These are phyloP conservation scores for Macquaria australasica DNA, from an alignment of 2,113 vertebrate species.

Conservation along the genomic window DNA sequence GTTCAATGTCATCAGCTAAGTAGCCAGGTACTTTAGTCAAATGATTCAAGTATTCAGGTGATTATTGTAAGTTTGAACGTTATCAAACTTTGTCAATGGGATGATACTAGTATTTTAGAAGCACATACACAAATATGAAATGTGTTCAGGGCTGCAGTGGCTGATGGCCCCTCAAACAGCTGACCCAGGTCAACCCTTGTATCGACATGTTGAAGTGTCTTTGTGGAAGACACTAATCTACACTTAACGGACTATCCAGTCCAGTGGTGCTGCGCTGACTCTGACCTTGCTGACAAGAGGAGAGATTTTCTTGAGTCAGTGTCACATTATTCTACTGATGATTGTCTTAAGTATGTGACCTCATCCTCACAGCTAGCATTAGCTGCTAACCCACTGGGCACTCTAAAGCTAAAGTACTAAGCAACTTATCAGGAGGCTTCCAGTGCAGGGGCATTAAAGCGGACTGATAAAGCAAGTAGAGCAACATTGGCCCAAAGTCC, in stretches of 20 bases:
- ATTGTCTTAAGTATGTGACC: constrained; percentile 32
- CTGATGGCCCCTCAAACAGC: not conserved
- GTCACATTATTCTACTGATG: constrained; percentile 22
- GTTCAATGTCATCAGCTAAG: not conserved
- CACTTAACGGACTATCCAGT: constrained; percentile 33
- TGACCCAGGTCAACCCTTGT: constrained; percentile 19
- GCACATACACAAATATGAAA: not conserved
- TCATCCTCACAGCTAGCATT: constrained; percentile 37
- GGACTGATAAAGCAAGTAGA: constrained; percentile 32
- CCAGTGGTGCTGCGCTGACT: not conserved
- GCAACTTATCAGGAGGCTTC: constrained; percentile 67
- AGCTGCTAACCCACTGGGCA: constrained; percentile 26
- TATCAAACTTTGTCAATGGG: not conserved
- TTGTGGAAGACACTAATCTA: constrained; percentile 34
- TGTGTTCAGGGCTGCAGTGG: not conserved
- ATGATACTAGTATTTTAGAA: not conserved
- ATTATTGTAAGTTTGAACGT: not conserved
- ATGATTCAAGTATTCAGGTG: not conserved
- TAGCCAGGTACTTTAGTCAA: not conserved
- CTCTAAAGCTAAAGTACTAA: constrained; percentile 29
- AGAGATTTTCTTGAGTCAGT: constrained; percentile 10
- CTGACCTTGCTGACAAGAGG: not conserved
- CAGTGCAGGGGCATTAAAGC: constrained; percentile 42
- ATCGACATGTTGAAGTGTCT: constrained; percentile 24
- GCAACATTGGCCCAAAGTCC: constrained; percentile 40